A percentile compares a stretch with the other conserved stretches of the same genome.
Evolutionary conservation across 2,888 invertebrate genomes (phyloP).

Genomic region (Nymphalis polychloros): DNA sequence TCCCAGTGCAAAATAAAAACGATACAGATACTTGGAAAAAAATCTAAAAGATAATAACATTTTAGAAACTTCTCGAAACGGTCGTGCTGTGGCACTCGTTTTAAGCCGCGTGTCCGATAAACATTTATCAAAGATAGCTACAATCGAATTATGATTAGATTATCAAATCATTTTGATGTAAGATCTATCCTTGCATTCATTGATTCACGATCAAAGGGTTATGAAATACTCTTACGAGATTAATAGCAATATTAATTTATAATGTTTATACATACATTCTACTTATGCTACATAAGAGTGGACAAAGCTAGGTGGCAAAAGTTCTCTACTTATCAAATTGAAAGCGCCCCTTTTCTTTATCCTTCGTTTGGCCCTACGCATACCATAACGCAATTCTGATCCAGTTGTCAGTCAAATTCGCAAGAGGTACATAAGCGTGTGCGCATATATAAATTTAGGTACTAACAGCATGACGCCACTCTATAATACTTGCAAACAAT

Average conservation of each 20-base stretch:
- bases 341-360: too few relatives aligned
- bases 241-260: too few relatives aligned
- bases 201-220: not conserved
- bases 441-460: too few relatives aligned
- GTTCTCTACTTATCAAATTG: too few relatives aligned
- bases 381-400: too few relatives aligned
- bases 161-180: conserved; percentile 16
- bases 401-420: too few relatives aligned
- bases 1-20: conserved; percentile 48
- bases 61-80: conserved; percentile 56
- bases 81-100: conserved; percentile 12
- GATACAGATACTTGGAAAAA: conserved; percentile 48
- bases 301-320: too few relatives aligned
- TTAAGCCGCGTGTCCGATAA: conserved; percentile 35
- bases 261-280: too few relatives aligned
- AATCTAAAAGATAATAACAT: conserved; percentile 49
- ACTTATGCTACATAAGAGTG: too few relatives aligned
- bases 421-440: too few relatives aligned
- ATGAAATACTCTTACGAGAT: not conserved
- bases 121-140: conserved; percentile 35
- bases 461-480: not conserved
- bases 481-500: not conserved
- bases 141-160: conserved; percentile 35
- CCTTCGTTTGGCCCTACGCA: too few relatives aligned
- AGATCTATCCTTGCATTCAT: conserved; percentile 2